Evolutionary conservation across 2,797 vertebrate species (phyloP), one percentile per base, ranked within the genome.

Genomic region (Coranthus polyacanthus): DNA sequence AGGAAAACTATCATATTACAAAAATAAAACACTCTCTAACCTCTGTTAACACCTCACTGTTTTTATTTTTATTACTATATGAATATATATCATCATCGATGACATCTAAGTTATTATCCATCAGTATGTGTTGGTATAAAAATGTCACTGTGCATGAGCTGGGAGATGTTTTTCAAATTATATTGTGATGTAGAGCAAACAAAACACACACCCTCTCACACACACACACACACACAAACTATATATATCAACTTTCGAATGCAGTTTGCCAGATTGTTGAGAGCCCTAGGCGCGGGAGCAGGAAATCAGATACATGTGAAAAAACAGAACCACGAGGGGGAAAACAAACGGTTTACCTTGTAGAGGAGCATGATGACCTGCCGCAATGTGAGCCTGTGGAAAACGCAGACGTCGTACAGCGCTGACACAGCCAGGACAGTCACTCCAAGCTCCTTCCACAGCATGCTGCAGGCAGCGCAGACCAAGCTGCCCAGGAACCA

Each of bases 391-490:
- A 99, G 92, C 57, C 88, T 91, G 91, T 98, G 96, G 90, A 96
- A 95, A 37, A 99, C 93, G 78, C 97, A 98, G 84, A 98, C 60
- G 16, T 99, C 98, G 0, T 99, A 99, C 45, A 98, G 90, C 0
- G 96, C 98, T 0, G 96, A 96, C 15, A 98, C 82, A 0, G 97
- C 97, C 44, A 99, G 92, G 50, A 98, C 98, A 0, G 98, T 99
- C 80, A 99, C 96, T 26, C 98, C 98, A 61, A 99, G 97, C 82
- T 99, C 98, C 86, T 99, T 99, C 97, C 98, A 99, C 52, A 99
- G 88, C 97, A 99, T 98, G 90, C 98, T 98, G 93, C 95, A 97
- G 0, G 94, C 95, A 0, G 98, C 96, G 1, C 96, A 97, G 26
- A 90, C 88, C 67, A 98, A 93, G 0, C 96, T 92, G 70, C 92